Percentiles rank a stretch among this genome's conserved stretches.
phyloP scores from a whole-genome alignment of 2,888 invertebrate genomes.

The Netelia virgata region DNA sequence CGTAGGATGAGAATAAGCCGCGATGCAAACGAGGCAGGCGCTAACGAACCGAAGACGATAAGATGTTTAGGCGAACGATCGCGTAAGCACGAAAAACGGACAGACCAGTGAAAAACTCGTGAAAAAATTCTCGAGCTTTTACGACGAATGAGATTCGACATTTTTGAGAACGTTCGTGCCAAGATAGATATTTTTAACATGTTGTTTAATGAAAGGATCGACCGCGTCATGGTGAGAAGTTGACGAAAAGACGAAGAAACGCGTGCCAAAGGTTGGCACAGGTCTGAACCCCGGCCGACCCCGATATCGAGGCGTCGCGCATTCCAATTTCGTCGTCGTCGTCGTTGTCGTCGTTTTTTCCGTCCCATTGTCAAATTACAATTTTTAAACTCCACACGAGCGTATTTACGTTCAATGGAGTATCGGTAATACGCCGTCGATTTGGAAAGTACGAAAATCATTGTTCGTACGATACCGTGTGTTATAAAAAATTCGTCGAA shows the following conservation, averaged over 20 bases:
- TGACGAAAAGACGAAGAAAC: background rate
- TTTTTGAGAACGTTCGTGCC: no score
- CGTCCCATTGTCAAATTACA: constrained; percentile 44
- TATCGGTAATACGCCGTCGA: background rate
- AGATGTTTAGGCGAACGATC: constrained; percentile 28
- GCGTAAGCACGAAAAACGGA: constrained; percentile 1
- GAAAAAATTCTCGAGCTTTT: constrained; percentile 32
- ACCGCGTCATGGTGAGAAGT: constrained; percentile 1
- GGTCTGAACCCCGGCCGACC: constrained; percentile 52
- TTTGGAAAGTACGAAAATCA: background rate
- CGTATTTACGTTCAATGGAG: constrained; percentile 31
- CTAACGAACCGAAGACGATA: constrained; percentile 61
- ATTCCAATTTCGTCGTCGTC: constrained; percentile 54
- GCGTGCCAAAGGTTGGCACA: constrained; percentile 48
- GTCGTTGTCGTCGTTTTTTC: background rate
- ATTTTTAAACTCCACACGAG: constrained; percentile 38
- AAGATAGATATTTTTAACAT: no score
- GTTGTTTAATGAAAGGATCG: background rate
- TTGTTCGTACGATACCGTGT: background rate
- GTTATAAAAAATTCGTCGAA: background rate
- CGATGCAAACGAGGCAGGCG: constrained; percentile 46
- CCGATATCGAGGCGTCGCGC: constrained; percentile 41
- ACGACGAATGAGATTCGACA: background rate
- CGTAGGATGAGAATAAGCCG: constrained; percentile 37
- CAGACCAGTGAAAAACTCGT: constrained; percentile 5